Percentiles rank a stretch among this genome's conserved stretches.
Conservation (phyloP, 2,797 vertebrate genomes). For the Lepidocolaptes lacrymiger region DNA sequence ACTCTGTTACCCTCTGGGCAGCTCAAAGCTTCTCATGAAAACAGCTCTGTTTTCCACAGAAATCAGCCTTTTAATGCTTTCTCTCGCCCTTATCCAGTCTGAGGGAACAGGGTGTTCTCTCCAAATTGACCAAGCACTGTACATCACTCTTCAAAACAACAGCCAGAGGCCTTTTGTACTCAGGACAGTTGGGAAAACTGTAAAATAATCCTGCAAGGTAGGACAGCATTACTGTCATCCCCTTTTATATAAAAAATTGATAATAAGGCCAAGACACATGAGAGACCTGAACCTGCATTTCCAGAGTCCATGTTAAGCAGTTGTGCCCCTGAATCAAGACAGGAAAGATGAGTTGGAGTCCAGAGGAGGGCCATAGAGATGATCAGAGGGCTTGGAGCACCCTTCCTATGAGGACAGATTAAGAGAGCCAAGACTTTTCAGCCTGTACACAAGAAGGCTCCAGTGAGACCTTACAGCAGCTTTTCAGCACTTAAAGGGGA, state of each 20-base stretch:
- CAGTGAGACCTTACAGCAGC: not conserved
- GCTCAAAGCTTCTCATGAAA: slow-evolving; percentile 10
- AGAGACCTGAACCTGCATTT: not conserved
- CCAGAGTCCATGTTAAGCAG: not conserved
- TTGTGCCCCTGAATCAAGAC: not conserved
- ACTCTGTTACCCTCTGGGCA: not conserved
- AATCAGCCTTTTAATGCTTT: slow-evolving; percentile 14
- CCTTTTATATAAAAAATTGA: not conserved
- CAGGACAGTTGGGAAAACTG: not conserved
- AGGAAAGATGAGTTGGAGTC: not conserved
- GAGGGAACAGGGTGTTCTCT: not conserved
- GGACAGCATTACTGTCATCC: not conserved
- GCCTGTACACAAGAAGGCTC: not conserved
- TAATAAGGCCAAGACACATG: not conserved
- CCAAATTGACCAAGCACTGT: not conserved
- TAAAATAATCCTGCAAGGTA: not conserved
- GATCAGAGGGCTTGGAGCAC: not conserved
- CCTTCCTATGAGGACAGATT: not conserved
- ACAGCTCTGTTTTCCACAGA: slow-evolving; percentile 34
- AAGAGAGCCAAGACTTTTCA: not conserved
- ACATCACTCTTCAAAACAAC: not conserved
- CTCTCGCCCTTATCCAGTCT: not conserved
- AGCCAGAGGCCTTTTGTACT: not conserved
- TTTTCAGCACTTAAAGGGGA: not conserved
- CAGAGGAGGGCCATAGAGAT: not conserved